Percentiles rank a stretch among this genome's conserved stretches.
phyloP scores from a whole-genome alignment of 2,113 vertebrate genomes.

The Phrynocephalus versicolor region DNA sequence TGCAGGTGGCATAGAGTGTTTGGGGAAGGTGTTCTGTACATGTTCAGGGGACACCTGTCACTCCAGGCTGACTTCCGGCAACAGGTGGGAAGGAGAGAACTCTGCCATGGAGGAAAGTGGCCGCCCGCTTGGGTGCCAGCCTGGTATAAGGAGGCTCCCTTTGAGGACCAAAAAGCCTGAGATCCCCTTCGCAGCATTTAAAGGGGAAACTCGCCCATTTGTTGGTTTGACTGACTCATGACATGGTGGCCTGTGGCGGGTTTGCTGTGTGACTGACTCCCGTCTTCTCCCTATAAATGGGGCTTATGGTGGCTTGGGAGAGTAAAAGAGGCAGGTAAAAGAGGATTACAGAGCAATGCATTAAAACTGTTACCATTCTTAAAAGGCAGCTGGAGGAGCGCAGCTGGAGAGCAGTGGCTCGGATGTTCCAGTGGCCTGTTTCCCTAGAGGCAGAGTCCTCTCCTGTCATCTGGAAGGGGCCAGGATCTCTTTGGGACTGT shows the following conservation, averaged over 20 bases:
- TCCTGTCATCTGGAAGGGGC: background rate
- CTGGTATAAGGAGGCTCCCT: background rate
- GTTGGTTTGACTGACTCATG: too few species aligned
- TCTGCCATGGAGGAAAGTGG: background rate
- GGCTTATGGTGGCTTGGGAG: too few species aligned
- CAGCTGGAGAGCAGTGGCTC: too few species aligned
- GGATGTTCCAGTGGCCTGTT: background rate
- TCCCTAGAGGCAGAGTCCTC: background rate
- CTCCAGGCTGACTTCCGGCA: background rate
- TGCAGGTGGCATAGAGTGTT: background rate
- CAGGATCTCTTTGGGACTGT: background rate
- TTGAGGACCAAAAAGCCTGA: background rate
- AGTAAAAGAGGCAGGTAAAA: too few species aligned
- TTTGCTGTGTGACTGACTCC: too few species aligned
- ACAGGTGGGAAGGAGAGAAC: too few species aligned
- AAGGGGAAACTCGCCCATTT: background rate
- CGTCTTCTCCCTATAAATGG: too few species aligned
- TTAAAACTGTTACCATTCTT: too few species aligned
- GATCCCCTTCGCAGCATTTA: background rate
- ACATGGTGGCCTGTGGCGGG: too few species aligned
- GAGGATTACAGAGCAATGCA: too few species aligned
- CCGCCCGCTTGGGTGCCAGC: background rate
- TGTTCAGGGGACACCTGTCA: background rate
- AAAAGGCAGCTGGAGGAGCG: too few species aligned
- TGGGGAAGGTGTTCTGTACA: background rate